Percentiles rank a stretch among this genome's conserved stretches.
These are phyloP conservation scores for Podarcis muralis DNA, from an alignment of 2,113 vertebrate species.

Conservation along the genomic window DNA sequence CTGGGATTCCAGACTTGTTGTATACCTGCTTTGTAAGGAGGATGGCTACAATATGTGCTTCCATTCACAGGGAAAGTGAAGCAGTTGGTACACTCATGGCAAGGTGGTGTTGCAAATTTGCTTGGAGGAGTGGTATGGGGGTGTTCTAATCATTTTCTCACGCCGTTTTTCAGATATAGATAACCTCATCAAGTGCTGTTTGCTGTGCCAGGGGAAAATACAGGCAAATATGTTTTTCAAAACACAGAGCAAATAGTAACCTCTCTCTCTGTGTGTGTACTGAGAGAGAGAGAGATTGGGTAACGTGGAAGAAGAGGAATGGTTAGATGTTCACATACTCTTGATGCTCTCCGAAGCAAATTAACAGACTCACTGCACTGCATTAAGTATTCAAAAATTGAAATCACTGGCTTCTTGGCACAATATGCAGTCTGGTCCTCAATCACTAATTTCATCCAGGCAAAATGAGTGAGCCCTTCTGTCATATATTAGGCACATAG, in stretches of 20 bases:
- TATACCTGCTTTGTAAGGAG: no score
- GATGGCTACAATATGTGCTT: no score
- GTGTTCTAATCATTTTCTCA: neutral
- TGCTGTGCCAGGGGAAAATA: neutral
- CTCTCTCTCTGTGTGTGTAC: neutral
- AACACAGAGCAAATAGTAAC: neutral
- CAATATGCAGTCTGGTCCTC: neutral
- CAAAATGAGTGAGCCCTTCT: constrained; percentile 45
- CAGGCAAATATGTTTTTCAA: neutral
- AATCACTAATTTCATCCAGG: neutral
- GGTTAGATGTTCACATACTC: neutral
- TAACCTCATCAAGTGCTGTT: neutral
- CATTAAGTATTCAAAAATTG: neutral
- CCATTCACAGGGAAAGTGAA: no score
- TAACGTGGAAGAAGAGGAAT: neutral
- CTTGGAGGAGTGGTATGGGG: neutral
- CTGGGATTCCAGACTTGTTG: no score
- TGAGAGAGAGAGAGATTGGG: neutral
- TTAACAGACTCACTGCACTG: neutral
- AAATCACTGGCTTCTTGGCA: neutral
- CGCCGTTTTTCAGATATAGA: neutral
- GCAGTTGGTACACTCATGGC: no score
- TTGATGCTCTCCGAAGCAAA: neutral
- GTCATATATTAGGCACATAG: constrained; percentile 18
- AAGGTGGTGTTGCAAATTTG: neutral